Conservation (phyloP, 2,888 invertebrate species). For the Eilema caniola region DNA sequence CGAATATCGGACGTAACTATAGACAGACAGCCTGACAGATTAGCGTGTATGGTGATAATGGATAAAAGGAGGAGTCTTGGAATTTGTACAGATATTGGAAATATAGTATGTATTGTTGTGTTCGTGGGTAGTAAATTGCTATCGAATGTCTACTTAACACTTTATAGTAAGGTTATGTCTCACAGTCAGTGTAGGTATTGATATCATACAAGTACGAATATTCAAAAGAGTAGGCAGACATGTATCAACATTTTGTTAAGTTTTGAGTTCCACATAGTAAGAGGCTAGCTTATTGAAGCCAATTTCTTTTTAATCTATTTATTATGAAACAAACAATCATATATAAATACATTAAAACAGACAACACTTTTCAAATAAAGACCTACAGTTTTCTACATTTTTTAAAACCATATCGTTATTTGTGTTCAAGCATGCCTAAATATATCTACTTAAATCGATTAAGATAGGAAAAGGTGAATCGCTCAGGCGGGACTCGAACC, state of each 20-base stretch:
- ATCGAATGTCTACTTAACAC: not conserved
- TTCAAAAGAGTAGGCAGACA: not conserved
- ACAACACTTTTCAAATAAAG: no score
- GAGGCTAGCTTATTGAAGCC: not conserved
- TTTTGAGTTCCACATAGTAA: not conserved
- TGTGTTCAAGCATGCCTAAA: no score
- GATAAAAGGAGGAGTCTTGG: slow-evolving; percentile 8
- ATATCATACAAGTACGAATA: not conserved
- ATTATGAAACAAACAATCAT: no score
- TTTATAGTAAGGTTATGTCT: not conserved
- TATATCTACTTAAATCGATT: no score
- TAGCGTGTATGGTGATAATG: slow-evolving; percentile 26
- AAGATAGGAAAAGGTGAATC: no score
- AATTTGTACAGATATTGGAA: not conserved
- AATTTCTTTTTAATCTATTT: no score
- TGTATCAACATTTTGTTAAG: not conserved
- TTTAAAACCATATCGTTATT: no score
- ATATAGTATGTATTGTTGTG: not conserved
- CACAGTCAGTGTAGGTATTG: no score
- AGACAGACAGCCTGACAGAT: slow-evolving; percentile 19
- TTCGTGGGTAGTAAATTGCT: not conserved
- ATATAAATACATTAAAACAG: no score
- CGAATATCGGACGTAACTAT: slow-evolving; percentile 22
- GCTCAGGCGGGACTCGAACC: no score
- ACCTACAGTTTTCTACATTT: no score